Evolutionary conservation across 1,140 invertebrate species (phyloP), one percentile per base, ranked within the genome.

Genomic region (Euura saliciscinereae): DNA sequence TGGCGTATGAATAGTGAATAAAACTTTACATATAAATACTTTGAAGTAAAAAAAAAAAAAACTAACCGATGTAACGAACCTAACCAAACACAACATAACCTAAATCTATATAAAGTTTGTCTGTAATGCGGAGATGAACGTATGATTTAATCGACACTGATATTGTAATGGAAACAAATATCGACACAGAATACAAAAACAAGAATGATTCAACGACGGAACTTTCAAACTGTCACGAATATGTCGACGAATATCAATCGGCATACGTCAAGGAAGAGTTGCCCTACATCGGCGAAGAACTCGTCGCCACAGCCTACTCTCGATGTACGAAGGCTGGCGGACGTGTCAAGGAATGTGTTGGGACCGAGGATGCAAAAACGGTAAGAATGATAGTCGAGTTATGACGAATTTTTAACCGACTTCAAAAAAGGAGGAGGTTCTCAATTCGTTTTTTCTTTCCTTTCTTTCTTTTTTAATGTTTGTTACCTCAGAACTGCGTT

Each of bases 121-220:
- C 28, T 28, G 28, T 28, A 28, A 28, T 28, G 28, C 1, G 28
- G 28, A 28, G 28, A 28, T 28, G 28, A 28, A 28, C 28, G 28
- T 28, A 28, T 28, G 28, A 28, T 28, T 28, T 28, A 28, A 28
- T 28, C 13, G 3, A 3, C 51, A 59, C 51, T n/a, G 5, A 8
- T 59, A 59, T n/a, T 59, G 51, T 59, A 59, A 59, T 59, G 51
- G 51, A 59, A 59, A 59, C 51, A 59, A 59, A 59, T n/a, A 59
- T 59, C 51, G 51, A n/a, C 13, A 59, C 51, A 59, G 51, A 59
- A 59, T 59, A 11, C 51, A 59, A 59, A 59, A 8, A 11, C 10
- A 59, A 59, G 13, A 59, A 59, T 59, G 51, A n/a, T n/a, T 59
- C 51, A 6, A 6, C 51, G 10, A 6, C 51, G 13, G 51, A 59